Base-by-base conservation (phyloP, 2,113 vertebrate genomes). In the Epinephelus lanceolatus region DNA sequence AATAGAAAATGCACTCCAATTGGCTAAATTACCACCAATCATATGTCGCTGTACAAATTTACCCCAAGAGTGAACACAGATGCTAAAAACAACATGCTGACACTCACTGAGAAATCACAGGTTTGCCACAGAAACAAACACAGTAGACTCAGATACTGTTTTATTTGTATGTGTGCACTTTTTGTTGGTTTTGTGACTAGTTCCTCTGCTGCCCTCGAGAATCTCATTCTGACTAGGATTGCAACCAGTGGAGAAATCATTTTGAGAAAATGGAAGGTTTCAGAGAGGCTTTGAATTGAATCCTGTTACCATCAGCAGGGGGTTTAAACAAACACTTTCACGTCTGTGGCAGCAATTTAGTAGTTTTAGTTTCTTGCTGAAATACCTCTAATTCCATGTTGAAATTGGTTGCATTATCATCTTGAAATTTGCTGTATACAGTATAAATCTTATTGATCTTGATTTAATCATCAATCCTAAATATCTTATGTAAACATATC, bases 201-300 rank as follows among this genome's bases (percentile, higher is more conserved):
- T 71, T 19, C 40, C 51, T 21, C 52, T 17, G 21, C 33, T 47
- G 30, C 37, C 53, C 8, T 1, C 74, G 10, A 12, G 3, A 66
- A 42, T 19, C n/a, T 42, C 15, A 76, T 66, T 42, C 42, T 10
- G 14, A 47, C 49, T 45, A 37, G 1, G 47, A 75, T 21, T 76
- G 18, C 52, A 17, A 56, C n/a, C 23, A 47, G 23, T 25, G 40
- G 66, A 30, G 27, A 52, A 52, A 52, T 69, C n/a, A 51, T 55
- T 75, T 63, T 55, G 18, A n/a, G 40, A 63, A 66, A 66, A 53
- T 66, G 33, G 51, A 56, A 10, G 37, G 6, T 37, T 52, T 75
- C 45, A 62, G 57, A 33, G 25, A 33, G 61, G 19, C 42, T 74
- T 63, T 53, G 60, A 40, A 55, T 18, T 5, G 3, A 40, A 53